phyloP scores from a whole-genome alignment of 2,797 vertebrate species.

The Balearica regulorum region DNA sequence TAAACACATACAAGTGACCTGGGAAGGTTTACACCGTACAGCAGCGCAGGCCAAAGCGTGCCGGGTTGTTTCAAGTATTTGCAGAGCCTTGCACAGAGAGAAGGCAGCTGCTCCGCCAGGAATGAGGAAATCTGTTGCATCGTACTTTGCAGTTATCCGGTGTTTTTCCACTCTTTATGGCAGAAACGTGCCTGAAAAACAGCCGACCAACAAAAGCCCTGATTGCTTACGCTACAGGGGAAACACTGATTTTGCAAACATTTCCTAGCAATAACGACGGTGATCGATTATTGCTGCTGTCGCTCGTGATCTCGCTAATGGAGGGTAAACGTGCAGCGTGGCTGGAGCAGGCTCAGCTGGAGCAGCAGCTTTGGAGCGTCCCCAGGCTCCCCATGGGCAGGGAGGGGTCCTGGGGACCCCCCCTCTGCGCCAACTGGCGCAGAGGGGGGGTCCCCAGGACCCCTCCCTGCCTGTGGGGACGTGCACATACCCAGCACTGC shows the following conservation, averaged over 20 bases:
- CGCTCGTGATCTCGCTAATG: not conserved
- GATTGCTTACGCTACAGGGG: not conserved
- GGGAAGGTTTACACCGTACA: fast-evolving
- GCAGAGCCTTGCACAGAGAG: not conserved
- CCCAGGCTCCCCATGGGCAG: not conserved
- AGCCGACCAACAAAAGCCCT: not conserved
- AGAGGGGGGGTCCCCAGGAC: not conserved
- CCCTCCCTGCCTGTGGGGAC: not conserved
- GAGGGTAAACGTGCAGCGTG: not conserved
- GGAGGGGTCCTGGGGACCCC: not conserved
- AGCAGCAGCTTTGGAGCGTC: not conserved
- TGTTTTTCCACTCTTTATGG: not conserved
- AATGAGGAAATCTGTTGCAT: not conserved
- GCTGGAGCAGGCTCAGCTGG: not conserved
- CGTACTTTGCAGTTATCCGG: not conserved
- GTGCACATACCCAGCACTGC: not conserved
- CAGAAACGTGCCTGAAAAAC: not conserved
- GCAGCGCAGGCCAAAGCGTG: fast-evolving
- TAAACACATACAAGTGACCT: not conserved
- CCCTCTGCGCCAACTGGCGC: no score
- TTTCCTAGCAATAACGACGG: not conserved
- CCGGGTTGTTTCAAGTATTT: fast-evolving
- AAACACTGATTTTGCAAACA: not conserved
- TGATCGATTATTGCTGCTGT: not conserved
- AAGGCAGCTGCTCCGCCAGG: not conserved